Evolutionary conservation across 1,140 invertebrate species (phyloP).

Genomic region (Himalopsyche phryganea): DNA sequence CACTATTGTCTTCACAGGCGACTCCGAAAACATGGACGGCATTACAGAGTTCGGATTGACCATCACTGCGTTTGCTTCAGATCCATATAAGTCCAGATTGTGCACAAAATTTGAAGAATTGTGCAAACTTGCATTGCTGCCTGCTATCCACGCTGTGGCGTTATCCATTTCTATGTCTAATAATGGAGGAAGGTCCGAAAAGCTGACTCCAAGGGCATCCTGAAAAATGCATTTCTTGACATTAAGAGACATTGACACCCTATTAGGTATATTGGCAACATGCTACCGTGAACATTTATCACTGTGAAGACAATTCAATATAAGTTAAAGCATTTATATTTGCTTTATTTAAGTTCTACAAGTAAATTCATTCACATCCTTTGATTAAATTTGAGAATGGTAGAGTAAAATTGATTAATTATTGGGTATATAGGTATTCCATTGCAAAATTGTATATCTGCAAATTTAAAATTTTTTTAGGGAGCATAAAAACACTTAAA

Average conservation of each 20-base stretch:
- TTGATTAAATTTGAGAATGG: too few species aligned
- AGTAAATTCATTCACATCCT: too few species aligned
- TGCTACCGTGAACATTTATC: too few species aligned
- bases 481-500: too few species aligned
- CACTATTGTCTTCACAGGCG: slow-evolving; percentile 43
- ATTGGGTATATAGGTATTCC: too few species aligned
- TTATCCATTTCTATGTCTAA: slow-evolving; percentile 63
- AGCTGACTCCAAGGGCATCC: slow-evolving; percentile 55
- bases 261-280: too few species aligned
- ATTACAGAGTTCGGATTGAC: slow-evolving; percentile 76
- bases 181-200: slow-evolving; percentile 62
- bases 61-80: slow-evolving; percentile 68
- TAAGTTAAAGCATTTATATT: neutral
- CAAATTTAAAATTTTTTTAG: too few species aligned
- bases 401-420: too few species aligned
- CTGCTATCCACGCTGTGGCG: slow-evolving; percentile 54
- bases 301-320: too few species aligned
- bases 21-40: slow-evolving; percentile 60
- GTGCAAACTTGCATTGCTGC: slow-evolving; percentile 53
- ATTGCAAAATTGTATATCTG: too few species aligned
- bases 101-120: slow-evolving; percentile 62
- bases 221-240: slow-evolving; percentile 35
- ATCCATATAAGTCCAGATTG: slow-evolving; percentile 68
- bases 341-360: too few species aligned
- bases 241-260: slow-evolving; percentile 3